phyloP scores from a whole-genome alignment of 2,888 invertebrate genomes.

The Petrolisthes manimaculis region DNA sequence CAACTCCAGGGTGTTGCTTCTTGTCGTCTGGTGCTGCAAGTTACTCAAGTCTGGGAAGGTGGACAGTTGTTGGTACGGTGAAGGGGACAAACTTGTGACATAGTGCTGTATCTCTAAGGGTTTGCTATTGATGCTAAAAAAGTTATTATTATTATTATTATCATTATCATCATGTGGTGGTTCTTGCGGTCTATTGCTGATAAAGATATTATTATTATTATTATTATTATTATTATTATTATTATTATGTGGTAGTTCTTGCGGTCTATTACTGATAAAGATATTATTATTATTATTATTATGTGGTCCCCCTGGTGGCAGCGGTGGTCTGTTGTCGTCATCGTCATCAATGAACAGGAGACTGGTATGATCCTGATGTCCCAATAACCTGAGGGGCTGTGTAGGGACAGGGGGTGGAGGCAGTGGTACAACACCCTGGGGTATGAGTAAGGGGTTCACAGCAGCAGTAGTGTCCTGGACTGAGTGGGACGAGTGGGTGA shows the following conservation, averaged over 20 bases:
- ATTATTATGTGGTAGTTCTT: too few species aligned
- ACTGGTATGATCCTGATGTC: not conserved
- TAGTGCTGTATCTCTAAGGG: not conserved
- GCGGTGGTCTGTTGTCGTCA: not conserved
- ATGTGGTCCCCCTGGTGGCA: too few species aligned
- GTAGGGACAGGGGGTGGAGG: not conserved
- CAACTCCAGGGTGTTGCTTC: not conserved
- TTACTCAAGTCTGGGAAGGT: not conserved
- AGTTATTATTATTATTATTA: too few species aligned
- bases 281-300: too few species aligned
- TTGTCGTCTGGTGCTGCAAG: not conserved
- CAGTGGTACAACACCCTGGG: not conserved
- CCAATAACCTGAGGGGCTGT: not conserved
- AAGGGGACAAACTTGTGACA: not conserved
- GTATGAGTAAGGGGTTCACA: not conserved
- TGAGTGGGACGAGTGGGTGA: not conserved
- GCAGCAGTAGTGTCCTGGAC: not conserved
- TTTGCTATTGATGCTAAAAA: not conserved
- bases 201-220: too few species aligned
- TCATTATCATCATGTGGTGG: too few species aligned
- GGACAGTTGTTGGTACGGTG: not conserved
- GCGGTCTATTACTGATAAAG: too few species aligned
- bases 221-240: too few species aligned
- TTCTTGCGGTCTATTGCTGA: too few species aligned
- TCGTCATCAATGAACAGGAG: not conserved